These are phyloP conservation scores for Acrocephalus scirpaceus DNA, from an alignment of 2,797 vertebrate genomes.

Conservation along the genomic window DNA sequence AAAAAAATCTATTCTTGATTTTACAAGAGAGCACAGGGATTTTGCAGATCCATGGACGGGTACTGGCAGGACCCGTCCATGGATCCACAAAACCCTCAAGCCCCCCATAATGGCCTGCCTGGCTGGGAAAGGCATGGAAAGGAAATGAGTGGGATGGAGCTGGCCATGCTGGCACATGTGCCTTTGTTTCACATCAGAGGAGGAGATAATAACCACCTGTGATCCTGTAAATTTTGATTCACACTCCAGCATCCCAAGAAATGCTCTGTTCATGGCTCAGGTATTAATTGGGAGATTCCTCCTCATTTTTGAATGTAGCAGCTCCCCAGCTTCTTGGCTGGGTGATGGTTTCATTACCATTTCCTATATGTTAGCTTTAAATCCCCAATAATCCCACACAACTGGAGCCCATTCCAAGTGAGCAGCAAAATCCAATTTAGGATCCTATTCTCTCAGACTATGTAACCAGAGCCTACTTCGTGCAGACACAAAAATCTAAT, in stretches of 20 bases:
- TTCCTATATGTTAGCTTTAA: slow-evolving; percentile 36
- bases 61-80: neutral
- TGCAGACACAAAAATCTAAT: neutral
- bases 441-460: neutral
- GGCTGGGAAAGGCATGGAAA: neutral
- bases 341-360: neutral
- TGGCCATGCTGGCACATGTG: neutral
- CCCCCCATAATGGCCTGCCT: neutral
- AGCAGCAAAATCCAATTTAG: slow-evolving; percentile 49
- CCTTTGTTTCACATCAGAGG: neutral
- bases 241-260: neutral
- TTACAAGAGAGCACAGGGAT: neutral
- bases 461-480: neutral
- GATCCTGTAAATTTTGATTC: neutral
- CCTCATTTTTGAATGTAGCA: neutral
- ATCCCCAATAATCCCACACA: slow-evolving; percentile 41
- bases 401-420: slow-evolving; percentile 31
- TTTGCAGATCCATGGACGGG: neutral
- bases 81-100: neutral
- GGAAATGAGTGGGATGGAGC: neutral
- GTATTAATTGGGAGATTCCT: neutral
- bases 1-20: neutral
- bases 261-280: neutral
- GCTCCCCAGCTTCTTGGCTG: neutral
- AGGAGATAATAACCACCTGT: neutral